phyloP scores from a whole-genome alignment of 2,888 invertebrate species.

The Callyntrura sp. region DNA sequence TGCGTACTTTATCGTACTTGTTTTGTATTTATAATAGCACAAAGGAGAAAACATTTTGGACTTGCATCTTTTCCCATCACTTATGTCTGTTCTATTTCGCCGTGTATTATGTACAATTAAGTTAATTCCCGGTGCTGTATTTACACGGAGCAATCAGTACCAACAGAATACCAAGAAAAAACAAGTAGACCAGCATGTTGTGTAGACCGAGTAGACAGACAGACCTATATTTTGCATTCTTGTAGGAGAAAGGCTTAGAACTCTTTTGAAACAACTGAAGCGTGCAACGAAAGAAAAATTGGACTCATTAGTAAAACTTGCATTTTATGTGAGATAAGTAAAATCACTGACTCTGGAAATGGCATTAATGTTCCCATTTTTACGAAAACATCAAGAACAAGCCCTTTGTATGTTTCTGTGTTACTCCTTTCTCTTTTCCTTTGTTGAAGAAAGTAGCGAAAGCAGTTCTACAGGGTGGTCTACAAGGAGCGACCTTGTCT shows the following conservation, averaged over 20 bases:
- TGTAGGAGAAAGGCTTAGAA: not conserved
- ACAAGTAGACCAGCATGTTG: too few species aligned
- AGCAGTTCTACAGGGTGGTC: too few species aligned
- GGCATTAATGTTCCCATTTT: not conserved
- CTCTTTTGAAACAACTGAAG: not conserved
- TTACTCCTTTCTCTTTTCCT: too few species aligned
- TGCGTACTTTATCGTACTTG: not conserved
- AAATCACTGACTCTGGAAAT: not conserved
- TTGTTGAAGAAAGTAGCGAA: too few species aligned
- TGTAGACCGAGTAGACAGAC: too few species aligned
- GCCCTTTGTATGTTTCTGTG: too few species aligned
- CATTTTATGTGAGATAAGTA: slow-evolving; percentile 15
- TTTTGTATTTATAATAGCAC: slow-evolving; percentile 46
- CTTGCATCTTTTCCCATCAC: not conserved
- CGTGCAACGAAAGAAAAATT: not conserved
- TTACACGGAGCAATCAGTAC: slow-evolving; percentile 2
- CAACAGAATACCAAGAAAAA: not conserved
- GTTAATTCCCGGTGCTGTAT: not conserved
- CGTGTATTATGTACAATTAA: slow-evolving; percentile 17
- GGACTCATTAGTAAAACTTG: not conserved
- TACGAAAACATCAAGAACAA: not conserved
- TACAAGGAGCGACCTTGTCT: too few species aligned
- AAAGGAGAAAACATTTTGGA: not conserved
- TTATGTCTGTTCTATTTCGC: slow-evolving; percentile 10
- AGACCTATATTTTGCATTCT: too few species aligned